A percentile compares a stretch with the other conserved stretches of the same genome.
Evolutionary conservation across 2,888 invertebrate genomes (phyloP).

Genomic region (Cosmia trapezina): DNA sequence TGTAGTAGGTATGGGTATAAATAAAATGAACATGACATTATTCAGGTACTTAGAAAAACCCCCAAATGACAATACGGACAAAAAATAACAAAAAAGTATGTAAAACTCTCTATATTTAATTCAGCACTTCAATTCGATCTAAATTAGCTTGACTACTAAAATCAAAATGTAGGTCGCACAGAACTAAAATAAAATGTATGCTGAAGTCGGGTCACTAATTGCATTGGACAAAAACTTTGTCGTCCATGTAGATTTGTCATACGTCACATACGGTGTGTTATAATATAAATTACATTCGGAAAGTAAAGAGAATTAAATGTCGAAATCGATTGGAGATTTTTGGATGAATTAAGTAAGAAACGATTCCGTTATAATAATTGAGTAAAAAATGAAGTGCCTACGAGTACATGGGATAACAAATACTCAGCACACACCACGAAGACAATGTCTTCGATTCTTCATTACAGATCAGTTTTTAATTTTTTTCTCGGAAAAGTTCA

Average conservation of each 20-base stretch:
- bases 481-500: background rate
- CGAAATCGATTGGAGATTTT: background rate
- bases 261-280: no score
- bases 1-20: no score
- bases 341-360: background rate
- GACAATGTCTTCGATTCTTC: background rate
- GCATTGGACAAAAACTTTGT: conserved; percentile 37
- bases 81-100: background rate
- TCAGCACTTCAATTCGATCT: conserved; percentile 9
- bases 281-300: conserved; percentile 6
- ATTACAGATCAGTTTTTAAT: background rate
- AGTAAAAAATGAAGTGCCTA: no score
- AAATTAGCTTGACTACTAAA: conserved; percentile 37
- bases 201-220: conserved; percentile 29
- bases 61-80: background rate
- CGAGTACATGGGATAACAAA: background rate
- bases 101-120: conserved; percentile 8
- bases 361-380: background rate
- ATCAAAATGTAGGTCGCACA: conserved; percentile 45
- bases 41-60: background rate
- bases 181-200: conserved; percentile 44
- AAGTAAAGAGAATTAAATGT: background rate
- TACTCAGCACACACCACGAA: background rate
- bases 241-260: conserved; percentile 8
- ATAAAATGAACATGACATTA: background rate